These are phyloP conservation scores for Urocynchramus pylzowi DNA, from an alignment of 2,113 vertebrate genomes.

Conservation along the genomic window DNA sequence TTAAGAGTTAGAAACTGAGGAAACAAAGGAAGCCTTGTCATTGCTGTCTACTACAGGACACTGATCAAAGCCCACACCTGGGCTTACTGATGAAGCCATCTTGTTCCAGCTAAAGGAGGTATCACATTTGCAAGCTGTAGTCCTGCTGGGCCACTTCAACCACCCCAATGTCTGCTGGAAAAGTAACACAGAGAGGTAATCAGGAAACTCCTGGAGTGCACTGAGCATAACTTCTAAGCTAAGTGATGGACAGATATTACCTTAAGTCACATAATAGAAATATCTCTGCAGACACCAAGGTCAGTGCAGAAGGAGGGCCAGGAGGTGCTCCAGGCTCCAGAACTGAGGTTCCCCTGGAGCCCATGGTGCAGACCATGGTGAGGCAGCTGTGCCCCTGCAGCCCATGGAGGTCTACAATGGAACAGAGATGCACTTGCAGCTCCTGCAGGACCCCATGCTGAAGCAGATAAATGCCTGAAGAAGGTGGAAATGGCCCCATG, in stretches of 20 bases:
- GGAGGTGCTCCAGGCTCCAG: not conserved
- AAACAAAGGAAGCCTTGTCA: not conserved
- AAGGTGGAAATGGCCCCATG: not conserved
- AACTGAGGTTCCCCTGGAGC: not conserved
- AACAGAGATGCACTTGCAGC: not conserved
- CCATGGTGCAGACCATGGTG: not conserved
- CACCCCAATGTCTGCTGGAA: not conserved
- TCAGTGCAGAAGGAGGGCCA: fast-evolving
- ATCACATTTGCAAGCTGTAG: fast-evolving
- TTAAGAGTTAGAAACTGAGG: not conserved
- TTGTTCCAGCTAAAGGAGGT: not conserved
- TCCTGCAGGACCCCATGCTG: fast-evolving
- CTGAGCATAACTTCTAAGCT: not conserved
- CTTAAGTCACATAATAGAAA: not conserved
- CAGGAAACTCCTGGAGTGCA: not conserved
- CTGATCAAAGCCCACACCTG: not conserved
- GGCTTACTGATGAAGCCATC: not conserved
- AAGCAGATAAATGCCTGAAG: not conserved
- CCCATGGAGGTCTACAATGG: fast-evolving
- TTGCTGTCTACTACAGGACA: not conserved
- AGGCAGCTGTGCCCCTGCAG: not conserved
- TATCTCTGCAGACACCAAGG: not conserved
- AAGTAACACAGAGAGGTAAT: not conserved
- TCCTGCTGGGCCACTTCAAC: not conserved
- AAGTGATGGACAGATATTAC: not conserved